A percentile compares a stretch with the other conserved stretches of the same genome.
Conservation (phyloP, 2,113 vertebrate species). For the Tyrannus savana region DNA sequence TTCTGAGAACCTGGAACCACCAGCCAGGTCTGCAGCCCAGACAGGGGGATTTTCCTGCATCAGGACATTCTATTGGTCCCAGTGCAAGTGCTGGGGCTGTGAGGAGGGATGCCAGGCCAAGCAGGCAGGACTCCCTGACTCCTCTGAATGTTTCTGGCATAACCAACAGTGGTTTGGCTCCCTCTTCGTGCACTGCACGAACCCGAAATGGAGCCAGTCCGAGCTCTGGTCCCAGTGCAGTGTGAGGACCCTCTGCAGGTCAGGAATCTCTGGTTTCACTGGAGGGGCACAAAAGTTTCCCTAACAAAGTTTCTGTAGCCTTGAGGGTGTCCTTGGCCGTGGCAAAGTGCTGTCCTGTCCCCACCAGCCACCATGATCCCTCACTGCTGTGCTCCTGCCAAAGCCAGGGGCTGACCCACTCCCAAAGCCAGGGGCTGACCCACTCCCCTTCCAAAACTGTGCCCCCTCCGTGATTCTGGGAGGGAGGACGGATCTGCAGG, state of each 20-base stretch:
- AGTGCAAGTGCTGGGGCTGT: background rate
- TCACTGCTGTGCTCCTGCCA: background rate
- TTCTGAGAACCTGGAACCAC: accelerated
- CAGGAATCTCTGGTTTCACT: background rate
- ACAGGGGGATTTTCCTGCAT: background rate
- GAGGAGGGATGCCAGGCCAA: background rate
- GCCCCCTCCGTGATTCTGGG: accelerated
- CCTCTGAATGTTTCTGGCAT: background rate
- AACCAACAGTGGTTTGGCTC: background rate
- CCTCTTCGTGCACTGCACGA: background rate
- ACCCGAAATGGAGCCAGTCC: background rate
- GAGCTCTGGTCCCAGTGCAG: background rate
- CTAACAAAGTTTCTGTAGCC: background rate
- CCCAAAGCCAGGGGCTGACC: background rate
- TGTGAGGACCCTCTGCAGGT: background rate
- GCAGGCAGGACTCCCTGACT: background rate
- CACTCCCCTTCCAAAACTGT: accelerated
- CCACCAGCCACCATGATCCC: accelerated
- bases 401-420: background rate
- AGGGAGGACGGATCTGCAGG: background rate
- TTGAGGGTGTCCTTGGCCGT: background rate
- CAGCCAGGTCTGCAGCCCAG: background rate
- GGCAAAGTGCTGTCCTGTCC: background rate
- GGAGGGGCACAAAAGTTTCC: background rate
- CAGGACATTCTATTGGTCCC: background rate